Evolutionary conservation across 92 coral and sea anemone species (phyloP).

Genomic region (Phenganax stokvisi): DNA sequence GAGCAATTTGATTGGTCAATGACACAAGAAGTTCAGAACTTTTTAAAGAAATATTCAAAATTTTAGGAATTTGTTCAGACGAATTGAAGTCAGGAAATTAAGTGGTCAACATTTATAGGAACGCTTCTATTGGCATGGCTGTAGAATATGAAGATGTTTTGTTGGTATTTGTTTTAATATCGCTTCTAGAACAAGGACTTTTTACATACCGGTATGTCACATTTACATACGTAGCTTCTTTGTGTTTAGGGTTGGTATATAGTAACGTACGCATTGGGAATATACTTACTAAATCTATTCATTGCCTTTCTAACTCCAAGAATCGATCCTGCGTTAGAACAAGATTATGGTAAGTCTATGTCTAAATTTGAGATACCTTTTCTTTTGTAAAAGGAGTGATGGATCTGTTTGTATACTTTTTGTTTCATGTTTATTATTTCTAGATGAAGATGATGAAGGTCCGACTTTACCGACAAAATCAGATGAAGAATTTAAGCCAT

Average conservation of each 20-base stretch:
- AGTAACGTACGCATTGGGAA: conserved; percentile 95
- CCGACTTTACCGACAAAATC: conserved; percentile 82
- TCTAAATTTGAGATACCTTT: neutral
- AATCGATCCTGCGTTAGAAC: conserved; percentile 96
- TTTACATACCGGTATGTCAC: neutral
- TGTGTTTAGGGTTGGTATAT: conserved; percentile 91
- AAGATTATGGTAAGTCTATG: conserved; percentile 49
- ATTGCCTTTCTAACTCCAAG: conserved; percentile 94
- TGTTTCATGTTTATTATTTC: neutral
- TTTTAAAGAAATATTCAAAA: too few species aligned
- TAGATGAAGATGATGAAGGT: conserved; percentile 70
- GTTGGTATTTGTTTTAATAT: too few species aligned
- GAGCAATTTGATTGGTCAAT: too few species aligned
- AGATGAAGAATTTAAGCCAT: conserved; percentile 95
- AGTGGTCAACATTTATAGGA: too few species aligned
- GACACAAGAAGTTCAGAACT: too few species aligned
- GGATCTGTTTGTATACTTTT: too few species aligned
- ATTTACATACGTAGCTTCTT: neutral
- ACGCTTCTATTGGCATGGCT: too few species aligned
- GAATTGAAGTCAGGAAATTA: too few species aligned
- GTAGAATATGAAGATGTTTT: too few species aligned
- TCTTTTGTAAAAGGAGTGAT: neutral
- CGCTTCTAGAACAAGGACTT: neutral
- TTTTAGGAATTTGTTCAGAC: too few species aligned
- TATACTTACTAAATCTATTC: conserved; percentile 87